Conservation (phyloP, 2,113 vertebrate genomes). For the Odocoileus virginianus region DNA sequence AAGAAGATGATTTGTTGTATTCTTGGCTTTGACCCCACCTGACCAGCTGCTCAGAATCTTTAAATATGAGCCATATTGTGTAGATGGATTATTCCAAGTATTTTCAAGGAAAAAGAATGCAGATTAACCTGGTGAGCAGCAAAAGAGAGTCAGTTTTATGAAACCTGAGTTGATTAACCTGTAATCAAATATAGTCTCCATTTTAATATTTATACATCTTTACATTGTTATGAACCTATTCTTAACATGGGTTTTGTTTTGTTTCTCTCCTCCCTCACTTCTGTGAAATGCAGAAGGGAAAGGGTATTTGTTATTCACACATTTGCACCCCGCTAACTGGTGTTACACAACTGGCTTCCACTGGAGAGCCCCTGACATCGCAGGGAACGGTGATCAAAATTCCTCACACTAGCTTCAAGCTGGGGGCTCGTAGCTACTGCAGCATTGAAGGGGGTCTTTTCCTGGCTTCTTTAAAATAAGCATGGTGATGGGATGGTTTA, state of each 20-base stretch:
- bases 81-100: not conserved
- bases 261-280: constrained; percentile 52
- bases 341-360: constrained; percentile 55
- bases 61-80: not conserved
- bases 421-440: constrained; percentile 60
- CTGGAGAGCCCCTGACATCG: constrained; percentile 71
- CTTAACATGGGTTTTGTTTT: constrained; percentile 56
- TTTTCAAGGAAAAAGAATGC: constrained; percentile 28
- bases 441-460: constrained; percentile 64
- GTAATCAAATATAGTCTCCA: constrained; percentile 39
- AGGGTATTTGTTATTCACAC: constrained; percentile 45
- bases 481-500: constrained; percentile 66
- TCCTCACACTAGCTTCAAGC: constrained; percentile 52
- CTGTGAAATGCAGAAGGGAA: constrained; percentile 56
- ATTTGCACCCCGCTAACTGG: constrained; percentile 25
- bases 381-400: constrained; percentile 57
- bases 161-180: constrained; percentile 46
- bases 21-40: constrained; percentile 30
- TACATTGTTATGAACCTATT: constrained; percentile 47
- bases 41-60: constrained; percentile 37
- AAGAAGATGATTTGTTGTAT: constrained; percentile 21
- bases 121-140: constrained; percentile 51
- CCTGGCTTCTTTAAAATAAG: constrained; percentile 67
- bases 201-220: constrained; percentile 60
- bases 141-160: constrained; percentile 51